Evolutionary conservation across 1,140 invertebrate genomes (phyloP).

Genomic region (Drosophila pallidifrons): DNA sequence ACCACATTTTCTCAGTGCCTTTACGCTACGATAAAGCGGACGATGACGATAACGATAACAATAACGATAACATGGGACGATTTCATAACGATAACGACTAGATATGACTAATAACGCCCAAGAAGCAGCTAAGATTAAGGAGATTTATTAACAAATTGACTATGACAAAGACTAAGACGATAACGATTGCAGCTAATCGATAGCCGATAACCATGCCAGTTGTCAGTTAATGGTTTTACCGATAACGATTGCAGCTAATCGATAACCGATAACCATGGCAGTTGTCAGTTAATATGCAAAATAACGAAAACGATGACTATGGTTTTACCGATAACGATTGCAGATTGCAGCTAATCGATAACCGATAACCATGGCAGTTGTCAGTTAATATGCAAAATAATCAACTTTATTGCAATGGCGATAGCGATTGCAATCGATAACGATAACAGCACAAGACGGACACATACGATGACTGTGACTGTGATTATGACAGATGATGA

Average conservation of each 20-base stretch:
- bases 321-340: neutral
- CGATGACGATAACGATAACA: conserved; percentile 12
- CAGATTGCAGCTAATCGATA: no score
- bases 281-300: no score
- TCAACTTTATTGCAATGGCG: neutral
- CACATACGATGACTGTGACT: conserved; percentile 1
- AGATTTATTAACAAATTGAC: no score
- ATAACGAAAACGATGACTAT: neutral
- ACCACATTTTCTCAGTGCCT: conserved; percentile 84
- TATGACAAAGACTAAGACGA: neutral
- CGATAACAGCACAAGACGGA: neutral
- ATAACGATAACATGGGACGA: neutral
- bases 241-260: neutral
- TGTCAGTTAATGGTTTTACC: neutral
- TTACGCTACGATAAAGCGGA: conserved; percentile 55
- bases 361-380: no score
- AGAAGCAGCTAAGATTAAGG: neutral
- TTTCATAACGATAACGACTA: neutral
- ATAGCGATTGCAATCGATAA: no score
- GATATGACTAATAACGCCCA: neutral
- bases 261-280: no score
- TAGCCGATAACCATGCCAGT: no score
- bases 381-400: neutral
- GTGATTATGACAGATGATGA: conserved; percentile 1
- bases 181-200: neutral